Evolutionary conservation across 2,113 vertebrate genomes (phyloP).

Genomic region (Microtus richardsoni): DNA sequence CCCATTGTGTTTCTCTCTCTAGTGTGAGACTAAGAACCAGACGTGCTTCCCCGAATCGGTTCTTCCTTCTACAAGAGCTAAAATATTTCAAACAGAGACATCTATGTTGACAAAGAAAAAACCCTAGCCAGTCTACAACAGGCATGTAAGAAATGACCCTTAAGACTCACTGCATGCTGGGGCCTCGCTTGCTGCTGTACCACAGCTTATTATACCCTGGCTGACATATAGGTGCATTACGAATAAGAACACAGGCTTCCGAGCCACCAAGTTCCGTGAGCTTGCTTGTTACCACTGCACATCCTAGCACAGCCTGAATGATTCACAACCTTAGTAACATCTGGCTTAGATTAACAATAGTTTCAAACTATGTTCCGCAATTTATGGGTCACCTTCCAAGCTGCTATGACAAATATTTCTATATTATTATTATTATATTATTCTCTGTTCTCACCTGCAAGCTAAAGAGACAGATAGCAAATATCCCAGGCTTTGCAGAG

Average conservation of each 20-base stretch:
- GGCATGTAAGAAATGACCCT: background rate
- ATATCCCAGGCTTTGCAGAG: conserved; percentile 28
- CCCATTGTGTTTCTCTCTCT: background rate
- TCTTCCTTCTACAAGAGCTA: background rate
- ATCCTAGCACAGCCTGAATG: background rate
- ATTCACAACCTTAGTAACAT: background rate
- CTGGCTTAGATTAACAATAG: background rate
- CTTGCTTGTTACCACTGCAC: background rate
- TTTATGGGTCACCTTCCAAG: background rate
- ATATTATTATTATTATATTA: background rate
- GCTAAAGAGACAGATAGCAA: conserved; percentile 9
- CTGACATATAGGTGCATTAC: background rate
- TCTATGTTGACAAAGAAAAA: background rate
- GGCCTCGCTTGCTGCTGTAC: background rate
- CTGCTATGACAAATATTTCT: background rate
- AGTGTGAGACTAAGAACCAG: background rate
- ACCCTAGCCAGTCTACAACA: background rate
- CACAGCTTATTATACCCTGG: background rate
- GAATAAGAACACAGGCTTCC: background rate
- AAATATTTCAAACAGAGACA: background rate
- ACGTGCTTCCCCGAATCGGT: background rate
- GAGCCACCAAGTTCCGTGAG: background rate
- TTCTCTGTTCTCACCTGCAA: background rate
- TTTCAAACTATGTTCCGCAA: background rate
- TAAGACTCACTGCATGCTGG: background rate